These are phyloP conservation scores for Salticus scenicus DNA, from an alignment of 2,888 invertebrate species.

Conservation along the genomic window DNA sequence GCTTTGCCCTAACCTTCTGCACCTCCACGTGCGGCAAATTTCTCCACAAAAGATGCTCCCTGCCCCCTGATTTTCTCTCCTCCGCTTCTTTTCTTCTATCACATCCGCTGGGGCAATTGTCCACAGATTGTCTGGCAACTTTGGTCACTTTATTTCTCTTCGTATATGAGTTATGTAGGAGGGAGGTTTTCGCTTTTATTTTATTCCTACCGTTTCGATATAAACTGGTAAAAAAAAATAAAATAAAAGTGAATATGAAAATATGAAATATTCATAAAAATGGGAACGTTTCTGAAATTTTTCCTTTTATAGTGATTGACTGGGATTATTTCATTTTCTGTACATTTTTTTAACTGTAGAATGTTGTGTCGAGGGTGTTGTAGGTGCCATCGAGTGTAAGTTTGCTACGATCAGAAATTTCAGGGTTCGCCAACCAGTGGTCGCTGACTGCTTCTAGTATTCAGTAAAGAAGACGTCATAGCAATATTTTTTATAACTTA, in stretches of 20 bases:
- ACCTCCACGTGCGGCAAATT: conserved; percentile 28
- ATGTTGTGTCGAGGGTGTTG: too few relatives aligned
- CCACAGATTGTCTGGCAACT: conserved; percentile 56
- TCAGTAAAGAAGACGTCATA: too few relatives aligned
- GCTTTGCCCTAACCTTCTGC: conserved; percentile 32
- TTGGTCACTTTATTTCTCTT: not conserved
- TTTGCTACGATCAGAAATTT: too few relatives aligned
- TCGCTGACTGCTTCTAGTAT: too few relatives aligned
- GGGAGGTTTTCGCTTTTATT: not conserved
- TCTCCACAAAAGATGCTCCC: conserved; percentile 44
- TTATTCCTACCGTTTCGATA: not conserved
- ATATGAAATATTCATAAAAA: too few relatives aligned
- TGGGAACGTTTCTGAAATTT: too few relatives aligned
- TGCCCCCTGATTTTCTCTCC: not conserved
- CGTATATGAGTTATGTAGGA: not conserved
- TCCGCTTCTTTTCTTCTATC: conserved; percentile 1
- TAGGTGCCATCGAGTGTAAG: too few relatives aligned
- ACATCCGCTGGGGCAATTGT: conserved; percentile 49
- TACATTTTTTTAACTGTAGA: too few relatives aligned
- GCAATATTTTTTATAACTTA: too few relatives aligned
- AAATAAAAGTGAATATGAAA: not conserved
- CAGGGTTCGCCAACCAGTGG: too few relatives aligned
- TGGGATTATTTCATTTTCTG: too few relatives aligned
- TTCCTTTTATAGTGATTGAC: too few relatives aligned
- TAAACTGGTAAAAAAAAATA: not conserved